Evolutionary conservation across 2,113 vertebrate genomes (phyloP), one percentile per base, ranked within the genome.

Genomic region (Lipophrys pholis): DNA sequence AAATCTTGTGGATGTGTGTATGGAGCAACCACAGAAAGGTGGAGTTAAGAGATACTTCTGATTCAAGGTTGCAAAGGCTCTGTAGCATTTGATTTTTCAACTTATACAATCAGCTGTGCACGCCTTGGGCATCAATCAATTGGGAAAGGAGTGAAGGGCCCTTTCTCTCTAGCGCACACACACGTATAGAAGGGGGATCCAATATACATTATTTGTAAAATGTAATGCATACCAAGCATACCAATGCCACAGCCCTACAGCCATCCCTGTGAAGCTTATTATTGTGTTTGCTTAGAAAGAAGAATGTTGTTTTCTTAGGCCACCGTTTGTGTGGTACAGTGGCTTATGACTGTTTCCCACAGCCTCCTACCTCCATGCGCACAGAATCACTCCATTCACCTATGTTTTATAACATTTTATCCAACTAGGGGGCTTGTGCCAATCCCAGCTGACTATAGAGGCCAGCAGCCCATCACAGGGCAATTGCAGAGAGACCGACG

Each of bases 101-200:
- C 74, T 73, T 67, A 71, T 56, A 83, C 72, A 63, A 73, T 85
- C 54, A 87, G 39, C 59, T 78, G 39, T 78, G 56, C 48, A 17
- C 58, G 50, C 72, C 53, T 66, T 60, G 12, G 54, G 60, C 53
- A 54, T 56, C 60, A 76, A 70, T 84, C 76, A 80, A n/a, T 67
- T 11, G 16, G 10, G 65, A 21, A 66, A 5, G 21, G 21, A 46
- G 9, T 55, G 50, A 53, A 42, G 50, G 30, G 8, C 15, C 7
- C 48, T 54, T 0, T 49, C 1, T 48, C 39, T 35, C 11, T 41
- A n/a, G 6, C 8, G 51, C 16, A 63, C 30, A 59, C 5, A 45
- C 48, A 17, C 48, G 60, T 43, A 11, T 3, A 15, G 7, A 42
- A 49, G 9, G 15, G n/a, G 36, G 12, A 69, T 41, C 53, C 38